A percentile compares a stretch with the other conserved stretches of the same genome.
phyloP scores from a whole-genome alignment of 2,888 invertebrate species.

The Carabus problematicus region DNA sequence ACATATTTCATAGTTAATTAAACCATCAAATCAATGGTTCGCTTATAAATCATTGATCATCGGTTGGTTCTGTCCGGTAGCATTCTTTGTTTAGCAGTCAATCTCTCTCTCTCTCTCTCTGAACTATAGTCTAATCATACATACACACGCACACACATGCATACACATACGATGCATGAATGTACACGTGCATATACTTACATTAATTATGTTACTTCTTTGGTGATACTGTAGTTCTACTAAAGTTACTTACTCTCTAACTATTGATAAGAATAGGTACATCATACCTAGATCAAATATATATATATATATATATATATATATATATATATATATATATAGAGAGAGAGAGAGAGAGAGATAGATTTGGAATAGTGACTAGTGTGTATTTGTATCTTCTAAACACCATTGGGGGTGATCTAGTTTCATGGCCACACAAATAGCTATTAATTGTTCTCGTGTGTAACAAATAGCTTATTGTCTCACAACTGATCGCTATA shows the following conservation, averaged over 20 bases:
- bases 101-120: constrained; percentile 6
- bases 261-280: too few species aligned
- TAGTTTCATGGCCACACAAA: constrained; percentile 3
- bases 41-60: constrained; percentile 30
- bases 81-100: constrained; percentile 24
- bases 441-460: constrained; percentile 26
- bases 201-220: too few species aligned
- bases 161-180: neutral
- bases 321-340: too few species aligned
- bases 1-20: constrained; percentile 42
- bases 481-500: constrained; percentile 21
- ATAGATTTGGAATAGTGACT: too few species aligned
- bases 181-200: too few species aligned
- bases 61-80: constrained; percentile 18
- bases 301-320: too few species aligned
- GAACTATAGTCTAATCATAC: constrained; percentile 2
- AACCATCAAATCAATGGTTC: constrained; percentile 41
- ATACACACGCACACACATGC: neutral
- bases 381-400: too few species aligned
- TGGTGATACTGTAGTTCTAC: too few species aligned
- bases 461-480: constrained; percentile 37
- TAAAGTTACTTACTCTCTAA: too few species aligned
- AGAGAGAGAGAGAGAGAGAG: too few species aligned
- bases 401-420: constrained; percentile 8
- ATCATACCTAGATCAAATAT: too few species aligned